Conservation (phyloP, 2,113 vertebrate species). For the Crotalus helleri region DNA sequence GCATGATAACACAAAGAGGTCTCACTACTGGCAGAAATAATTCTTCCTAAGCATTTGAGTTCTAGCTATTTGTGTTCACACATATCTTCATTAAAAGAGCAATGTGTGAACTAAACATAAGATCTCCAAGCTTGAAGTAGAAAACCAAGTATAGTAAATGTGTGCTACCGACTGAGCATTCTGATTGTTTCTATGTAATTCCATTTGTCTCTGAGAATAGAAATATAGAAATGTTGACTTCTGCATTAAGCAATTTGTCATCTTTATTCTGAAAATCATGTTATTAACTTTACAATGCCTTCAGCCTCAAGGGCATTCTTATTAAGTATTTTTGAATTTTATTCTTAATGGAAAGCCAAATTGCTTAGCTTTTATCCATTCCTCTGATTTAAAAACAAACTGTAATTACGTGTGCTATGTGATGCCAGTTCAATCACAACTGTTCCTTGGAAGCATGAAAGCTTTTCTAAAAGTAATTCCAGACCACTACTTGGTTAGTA, state of each 20-base stretch:
- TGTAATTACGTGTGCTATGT: background rate
- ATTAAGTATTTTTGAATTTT: constrained; percentile 1
- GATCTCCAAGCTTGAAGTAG: background rate
- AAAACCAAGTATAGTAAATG: background rate
- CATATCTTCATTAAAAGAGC: background rate
- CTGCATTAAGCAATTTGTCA: background rate
- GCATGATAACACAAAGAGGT: background rate
- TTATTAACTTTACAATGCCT: background rate
- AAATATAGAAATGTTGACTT: background rate
- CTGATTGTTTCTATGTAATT: background rate
- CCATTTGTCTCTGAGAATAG: background rate
- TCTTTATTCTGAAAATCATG: background rate
- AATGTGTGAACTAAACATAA: background rate
- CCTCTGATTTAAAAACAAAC: background rate
- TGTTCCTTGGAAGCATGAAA: background rate
- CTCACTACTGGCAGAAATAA: background rate
- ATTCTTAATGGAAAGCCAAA: constrained; percentile 9
- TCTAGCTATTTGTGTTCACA: background rate
- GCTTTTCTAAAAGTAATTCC: background rate
- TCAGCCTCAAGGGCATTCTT: background rate
- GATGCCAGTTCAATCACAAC: background rate
- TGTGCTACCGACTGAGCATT: background rate
- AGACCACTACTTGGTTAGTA: background rate
- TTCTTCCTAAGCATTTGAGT: background rate
- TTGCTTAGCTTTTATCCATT: constrained; percentile 14